These are phyloP conservation scores for Onchidella celtica DNA, from an alignment of 2,888 invertebrate genomes.

Conservation along the genomic window DNA sequence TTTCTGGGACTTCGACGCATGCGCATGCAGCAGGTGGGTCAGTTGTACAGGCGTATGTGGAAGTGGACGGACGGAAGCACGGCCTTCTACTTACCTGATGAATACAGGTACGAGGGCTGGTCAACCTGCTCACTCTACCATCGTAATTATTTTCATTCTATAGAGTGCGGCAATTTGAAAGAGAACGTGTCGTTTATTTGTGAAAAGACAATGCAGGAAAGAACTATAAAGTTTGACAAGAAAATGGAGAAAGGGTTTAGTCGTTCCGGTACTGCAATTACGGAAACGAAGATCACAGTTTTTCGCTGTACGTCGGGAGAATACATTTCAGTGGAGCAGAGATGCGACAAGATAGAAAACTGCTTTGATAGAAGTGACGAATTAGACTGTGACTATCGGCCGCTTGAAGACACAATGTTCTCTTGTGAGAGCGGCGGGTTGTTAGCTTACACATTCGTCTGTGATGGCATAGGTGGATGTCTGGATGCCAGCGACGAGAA, in stretches of 20 bases:
- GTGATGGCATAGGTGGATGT: slow-evolving; percentile 45
- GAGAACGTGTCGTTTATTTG: slow-evolving; percentile 37
- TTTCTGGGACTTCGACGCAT: slow-evolving; percentile 41
- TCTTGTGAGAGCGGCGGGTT: slow-evolving; percentile 39
- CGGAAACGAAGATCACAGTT: slow-evolving; percentile 4
- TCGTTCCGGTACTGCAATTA: neutral
- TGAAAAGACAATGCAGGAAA: slow-evolving; percentile 10
- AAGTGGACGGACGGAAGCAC: slow-evolving; percentile 51
- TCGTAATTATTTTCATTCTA: slow-evolving; percentile 44
- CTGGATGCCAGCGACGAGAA: slow-evolving; percentile 41
- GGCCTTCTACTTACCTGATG: slow-evolving; percentile 48
- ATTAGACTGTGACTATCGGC: slow-evolving; percentile 5
- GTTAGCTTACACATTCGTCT: slow-evolving; percentile 39
- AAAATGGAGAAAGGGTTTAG: no score
- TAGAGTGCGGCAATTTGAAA: neutral
- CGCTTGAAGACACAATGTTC: neutral
- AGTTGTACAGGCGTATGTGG: slow-evolving; percentile 50
- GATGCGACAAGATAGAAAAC: slow-evolving; percentile 45
- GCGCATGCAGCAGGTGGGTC: slow-evolving; percentile 39
- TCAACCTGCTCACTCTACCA: slow-evolving; percentile 46
- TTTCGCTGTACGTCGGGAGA: slow-evolving; percentile 44
- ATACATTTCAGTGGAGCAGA: slow-evolving; percentile 43
- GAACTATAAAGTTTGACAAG: no score
- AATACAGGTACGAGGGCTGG: slow-evolving; percentile 47
- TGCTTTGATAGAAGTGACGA: slow-evolving; percentile 42